Evolutionary conservation across 1,140 invertebrate species (phyloP).

Genomic region (Penaeus indicus): DNA sequence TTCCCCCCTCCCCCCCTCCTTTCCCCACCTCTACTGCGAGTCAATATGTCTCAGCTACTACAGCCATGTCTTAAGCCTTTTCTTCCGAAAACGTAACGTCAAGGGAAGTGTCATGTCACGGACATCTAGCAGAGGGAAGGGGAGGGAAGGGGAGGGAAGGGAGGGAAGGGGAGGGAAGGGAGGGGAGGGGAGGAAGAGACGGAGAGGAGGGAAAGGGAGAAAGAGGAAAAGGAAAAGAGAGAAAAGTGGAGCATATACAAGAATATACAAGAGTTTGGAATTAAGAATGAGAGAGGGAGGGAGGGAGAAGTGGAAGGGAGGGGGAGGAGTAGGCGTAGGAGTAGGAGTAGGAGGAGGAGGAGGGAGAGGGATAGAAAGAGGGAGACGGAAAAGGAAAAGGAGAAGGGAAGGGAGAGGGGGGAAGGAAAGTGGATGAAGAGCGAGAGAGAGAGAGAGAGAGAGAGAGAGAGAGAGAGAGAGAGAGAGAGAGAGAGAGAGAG

Average conservation of each 20-base stretch:
- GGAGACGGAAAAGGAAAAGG: not conserved
- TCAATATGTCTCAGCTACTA: no score
- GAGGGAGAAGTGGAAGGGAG: not conserved
- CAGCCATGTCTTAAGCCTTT: no score
- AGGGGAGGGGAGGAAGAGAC: not conserved
- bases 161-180: not conserved
- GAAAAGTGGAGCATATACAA: not conserved
- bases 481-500: not conserved
- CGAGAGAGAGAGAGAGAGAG: not conserved
- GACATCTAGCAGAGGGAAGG: not conserved
- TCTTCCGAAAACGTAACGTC: not conserved
- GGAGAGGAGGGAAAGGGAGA: not conserved
- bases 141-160: not conserved
- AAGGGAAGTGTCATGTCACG: not conserved
- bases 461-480: no score
- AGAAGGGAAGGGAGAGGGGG: not conserved
- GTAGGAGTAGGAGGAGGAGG: not conserved
- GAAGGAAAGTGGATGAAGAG: not conserved
- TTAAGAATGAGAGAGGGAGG: not conserved
- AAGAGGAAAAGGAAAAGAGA: not conserved
- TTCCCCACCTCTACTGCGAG: no score
- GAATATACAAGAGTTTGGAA: not conserved
- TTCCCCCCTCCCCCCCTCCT: no score
- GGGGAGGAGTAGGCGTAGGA: not conserved
- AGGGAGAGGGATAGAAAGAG: not conserved